Evolutionary conservation across 1,140 invertebrate genomes (phyloP).

Genomic region (Drosophila arawakana): DNA sequence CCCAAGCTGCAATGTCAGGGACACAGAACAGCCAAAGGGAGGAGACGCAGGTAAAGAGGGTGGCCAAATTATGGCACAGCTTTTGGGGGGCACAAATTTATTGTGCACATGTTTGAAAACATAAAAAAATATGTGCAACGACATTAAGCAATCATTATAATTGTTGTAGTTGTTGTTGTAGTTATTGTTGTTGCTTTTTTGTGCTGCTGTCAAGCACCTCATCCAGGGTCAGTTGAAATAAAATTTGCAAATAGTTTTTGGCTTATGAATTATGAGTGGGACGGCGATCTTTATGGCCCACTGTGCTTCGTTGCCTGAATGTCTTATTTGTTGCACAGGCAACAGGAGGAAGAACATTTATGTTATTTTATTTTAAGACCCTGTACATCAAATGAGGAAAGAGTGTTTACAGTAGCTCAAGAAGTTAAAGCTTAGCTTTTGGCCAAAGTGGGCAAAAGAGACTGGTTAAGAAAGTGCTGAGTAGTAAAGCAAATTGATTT

Average conservation of each 20-base stretch:
- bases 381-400: too few species aligned
- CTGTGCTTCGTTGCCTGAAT: constrained; percentile 52
- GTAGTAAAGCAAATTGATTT: too few species aligned
- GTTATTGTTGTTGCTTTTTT: constrained; percentile 21
- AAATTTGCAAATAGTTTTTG: constrained; percentile 64
- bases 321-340: constrained; percentile 50
- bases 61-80: constrained; percentile 66
- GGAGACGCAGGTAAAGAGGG: constrained; percentile 2
- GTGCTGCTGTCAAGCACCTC: constrained; percentile 71
- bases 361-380: constrained; percentile 39
- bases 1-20: constrained; percentile 71
- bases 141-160: constrained; percentile 42
- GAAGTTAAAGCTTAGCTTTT: too few species aligned
- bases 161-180: constrained; percentile 6
- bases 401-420: too few species aligned
- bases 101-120: constrained; percentile 71
- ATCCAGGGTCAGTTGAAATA: constrained; percentile 57
- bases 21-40: constrained; percentile 19
- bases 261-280: constrained; percentile 71
- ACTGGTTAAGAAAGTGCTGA: too few species aligned
- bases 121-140: constrained; percentile 58
- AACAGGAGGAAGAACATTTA: constrained; percentile 18
- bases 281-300: constrained; percentile 63
- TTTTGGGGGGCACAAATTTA: constrained; percentile 43
- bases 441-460: too few species aligned